A percentile compares a stretch with the other conserved stretches of the same genome.
phyloP scores from a whole-genome alignment of 2,888 invertebrate species.

The Leptarthrus brevirostris region DNA sequence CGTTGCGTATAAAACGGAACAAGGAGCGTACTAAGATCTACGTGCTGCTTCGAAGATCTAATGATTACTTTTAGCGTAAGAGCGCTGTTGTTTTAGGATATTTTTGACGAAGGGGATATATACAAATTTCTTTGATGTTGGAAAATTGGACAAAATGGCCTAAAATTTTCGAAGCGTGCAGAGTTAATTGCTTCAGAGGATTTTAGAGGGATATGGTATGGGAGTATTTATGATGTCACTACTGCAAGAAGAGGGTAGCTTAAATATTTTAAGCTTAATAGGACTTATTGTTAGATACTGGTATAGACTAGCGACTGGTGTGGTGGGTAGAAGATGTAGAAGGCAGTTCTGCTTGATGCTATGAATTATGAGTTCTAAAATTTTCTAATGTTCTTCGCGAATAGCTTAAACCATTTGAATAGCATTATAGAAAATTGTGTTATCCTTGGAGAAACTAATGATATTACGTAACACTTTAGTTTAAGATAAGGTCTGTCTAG shows the following conservation, averaged over 20 bases:
- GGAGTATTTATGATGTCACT: constrained; percentile 20
- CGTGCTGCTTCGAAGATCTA: constrained; percentile 25
- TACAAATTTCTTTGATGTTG: constrained; percentile 42
- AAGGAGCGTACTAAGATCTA: not conserved
- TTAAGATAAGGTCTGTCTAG: no score
- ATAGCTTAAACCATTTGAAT: no score
- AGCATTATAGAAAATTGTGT: no score
- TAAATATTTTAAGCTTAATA: constrained; percentile 37
- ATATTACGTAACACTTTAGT: no score
- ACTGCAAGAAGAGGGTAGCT: constrained; percentile 3
- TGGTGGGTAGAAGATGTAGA: no score
- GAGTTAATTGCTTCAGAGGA: constrained; percentile 44
- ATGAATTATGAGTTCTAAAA: no score
- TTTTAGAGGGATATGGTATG: constrained; percentile 6
- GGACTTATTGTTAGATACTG: constrained; percentile 18
- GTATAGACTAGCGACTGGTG: no score
- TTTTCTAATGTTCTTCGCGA: no score
- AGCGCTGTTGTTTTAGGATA: constrained; percentile 33
- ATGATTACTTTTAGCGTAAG: constrained; percentile 38
- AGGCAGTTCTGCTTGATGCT: no score
- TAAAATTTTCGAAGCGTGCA: constrained; percentile 43
- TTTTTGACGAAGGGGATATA: constrained; percentile 25
- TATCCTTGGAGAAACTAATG: no score
- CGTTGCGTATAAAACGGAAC: constrained; percentile 8
- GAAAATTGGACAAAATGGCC: constrained; percentile 43